Evolutionary conservation across 1,140 invertebrate genomes (phyloP).

Genomic region (Saccostrea glomerata): DNA sequence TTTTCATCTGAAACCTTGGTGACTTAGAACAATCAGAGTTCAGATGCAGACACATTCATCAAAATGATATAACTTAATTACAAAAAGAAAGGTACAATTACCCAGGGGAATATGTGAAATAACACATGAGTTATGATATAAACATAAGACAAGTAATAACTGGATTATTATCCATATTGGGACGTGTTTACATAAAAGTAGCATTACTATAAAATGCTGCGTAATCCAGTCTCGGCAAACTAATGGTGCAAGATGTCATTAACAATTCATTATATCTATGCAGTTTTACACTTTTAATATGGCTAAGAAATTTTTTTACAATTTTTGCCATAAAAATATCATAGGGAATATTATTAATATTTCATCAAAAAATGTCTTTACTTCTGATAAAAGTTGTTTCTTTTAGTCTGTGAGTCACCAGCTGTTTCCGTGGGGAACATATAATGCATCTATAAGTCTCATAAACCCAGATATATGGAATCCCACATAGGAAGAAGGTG

Average conservation of each 20-base stretch:
- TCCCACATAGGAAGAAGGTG: too few species aligned
- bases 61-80: not conserved
- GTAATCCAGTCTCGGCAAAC: not conserved
- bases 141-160: constrained; percentile 2
- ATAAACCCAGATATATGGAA: not conserved
- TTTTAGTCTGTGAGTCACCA: constrained; percentile 16
- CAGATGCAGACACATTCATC: not conserved
- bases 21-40: too few species aligned
- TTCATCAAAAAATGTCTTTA: not conserved
- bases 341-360: constrained; percentile 30
- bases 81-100: not conserved
- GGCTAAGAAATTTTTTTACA: constrained; percentile 3
- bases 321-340: constrained; percentile 26
- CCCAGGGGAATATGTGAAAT: not conserved
- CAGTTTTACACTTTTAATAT: constrained; percentile 6
- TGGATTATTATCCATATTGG: not conserved
- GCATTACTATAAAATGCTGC: not conserved
- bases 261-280: constrained; percentile 25
- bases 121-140: constrained; percentile 27
- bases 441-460: not conserved
- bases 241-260: not conserved
- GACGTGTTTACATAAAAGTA: not conserved
- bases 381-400: not conserved
- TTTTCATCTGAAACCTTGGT: too few species aligned
- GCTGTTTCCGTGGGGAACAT: not conserved